Evolutionary conservation across 2,888 invertebrate genomes (phyloP), one percentile per base, ranked within the genome.

Genomic region (Glaucopsyche alexis): DNA sequence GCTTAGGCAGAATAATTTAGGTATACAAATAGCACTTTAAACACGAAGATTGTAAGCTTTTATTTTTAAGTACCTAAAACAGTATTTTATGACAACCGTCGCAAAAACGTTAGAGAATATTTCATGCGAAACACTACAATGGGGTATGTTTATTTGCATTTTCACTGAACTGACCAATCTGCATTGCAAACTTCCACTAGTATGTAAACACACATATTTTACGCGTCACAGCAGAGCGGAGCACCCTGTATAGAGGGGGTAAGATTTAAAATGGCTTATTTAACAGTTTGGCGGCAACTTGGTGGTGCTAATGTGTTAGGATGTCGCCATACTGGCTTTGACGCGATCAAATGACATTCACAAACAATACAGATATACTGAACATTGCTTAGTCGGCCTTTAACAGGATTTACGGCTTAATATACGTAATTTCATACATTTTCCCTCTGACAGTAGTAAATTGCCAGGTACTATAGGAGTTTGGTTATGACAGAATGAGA

Each of bases 151-250:
- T 85, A 89, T 90, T 89, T 87, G 86, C 88, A 89, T 89, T 87
- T 88, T 85, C 87, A 86, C 86, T 85, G 84, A 85, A 85, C 86
- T 81, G 84, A 81, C 84, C 89, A 88, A 89, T 89, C 88, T 89
- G 87, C 87, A 89, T 83, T 89, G 89, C 89, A 88, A 89, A 88
- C 89, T 84, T 82, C 79, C 81, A 78, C 81, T 81, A 83, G 80
- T 82, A 84, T 86, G 86, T 84, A 83, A 84, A 84, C 84, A 83
- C 45, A 52, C 52, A 73, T 71, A 73, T 71, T 71, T 69, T 40
- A 29, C 11, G 40, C 64, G 38, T 71, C 13, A 47, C 29, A 55
- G 19, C 16, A 19, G 47, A 38, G 14, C 29, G 42, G 11, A 38
- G 16, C 47, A n/a, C 16, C 47, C 49, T 73, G 47, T 47, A 50